Evolutionary conservation across 2,888 invertebrate genomes (phyloP), one percentile per base, ranked within the genome.

Genomic region (Pachymerium ferrugineum): DNA sequence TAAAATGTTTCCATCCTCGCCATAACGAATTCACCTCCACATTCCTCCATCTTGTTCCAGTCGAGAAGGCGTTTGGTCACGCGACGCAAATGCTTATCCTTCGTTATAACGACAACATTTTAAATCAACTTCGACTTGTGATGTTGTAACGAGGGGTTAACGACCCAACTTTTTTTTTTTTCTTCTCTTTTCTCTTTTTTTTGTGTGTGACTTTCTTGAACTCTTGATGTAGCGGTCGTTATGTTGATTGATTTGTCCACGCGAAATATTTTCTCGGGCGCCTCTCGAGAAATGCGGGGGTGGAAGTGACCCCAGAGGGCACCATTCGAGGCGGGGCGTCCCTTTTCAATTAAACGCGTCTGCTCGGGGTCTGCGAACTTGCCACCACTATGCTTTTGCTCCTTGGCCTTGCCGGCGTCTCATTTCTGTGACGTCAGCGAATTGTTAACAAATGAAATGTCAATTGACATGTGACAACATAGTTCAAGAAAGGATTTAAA

Each of bases 321-420:
- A 8, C 47, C 54, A 54, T 25, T 54, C 54, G 54, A 54, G 54
- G 54, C 54, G 54, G 54, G 54, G 54, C 54, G 54, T 54, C 54
- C 54, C 54, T 54, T 54, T 54, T 54, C 54, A 54, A 54, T 54
- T 54, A 54, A 54, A 54, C 54, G 54, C 54, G 54, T 54, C 54
- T 54, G 54, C 54, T 54, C 10, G 28, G 54, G 54, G 54, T 54
- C 54, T 54, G 54, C 54, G 54, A 54, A 54, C 54, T 54, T 28
- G 54, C 22, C 54, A 54, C 54, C 54, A 54, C 25, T 54, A 22
- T 54, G 28, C 22, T 28, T 54, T 54, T 54, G 54, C 54, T 54
- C 54, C 54, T 54, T 54, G 54, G 54, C 54, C 54, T 54, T 54
- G 54, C 25, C 54, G 54, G 54, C 54, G 54, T 54, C 54, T 54